Evolutionary conservation across 2,888 invertebrate species (phyloP).

Genomic region (Melieria picta): DNA sequence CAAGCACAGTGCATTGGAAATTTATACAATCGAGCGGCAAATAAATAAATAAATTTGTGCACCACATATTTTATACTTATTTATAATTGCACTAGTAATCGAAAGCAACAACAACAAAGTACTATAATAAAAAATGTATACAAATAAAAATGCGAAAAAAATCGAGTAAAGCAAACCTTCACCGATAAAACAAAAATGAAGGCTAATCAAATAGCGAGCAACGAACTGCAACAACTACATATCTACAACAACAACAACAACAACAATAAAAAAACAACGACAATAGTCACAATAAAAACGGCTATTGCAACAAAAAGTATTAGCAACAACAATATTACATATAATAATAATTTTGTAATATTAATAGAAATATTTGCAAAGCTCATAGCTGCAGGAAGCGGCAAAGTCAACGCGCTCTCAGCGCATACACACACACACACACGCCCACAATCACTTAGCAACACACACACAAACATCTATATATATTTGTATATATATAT

Average conservation of each 20-base stretch:
- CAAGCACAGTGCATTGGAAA: no score
- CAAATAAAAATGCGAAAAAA: not conserved
- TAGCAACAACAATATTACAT: not conserved
- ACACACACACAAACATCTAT: not conserved
- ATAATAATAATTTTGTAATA: no score
- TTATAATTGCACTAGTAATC: no score
- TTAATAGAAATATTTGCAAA: no score
- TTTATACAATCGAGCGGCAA: no score
- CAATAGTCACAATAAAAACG: slow-evolving; percentile 2
- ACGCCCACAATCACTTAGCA: not conserved
- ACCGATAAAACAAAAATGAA: not conserved
- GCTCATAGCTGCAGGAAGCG: no score
- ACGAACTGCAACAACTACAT: not conserved
- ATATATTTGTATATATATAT: not conserved
- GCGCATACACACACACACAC: not conserved
- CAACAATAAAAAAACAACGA: not conserved
- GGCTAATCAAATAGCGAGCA: not conserved
- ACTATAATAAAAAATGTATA: not conserved
- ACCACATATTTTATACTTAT: no score
- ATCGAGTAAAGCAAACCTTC: not conserved
- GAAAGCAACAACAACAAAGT: no score
- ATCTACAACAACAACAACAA: not conserved
- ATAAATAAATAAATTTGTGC: no score
- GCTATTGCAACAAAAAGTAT: not conserved
- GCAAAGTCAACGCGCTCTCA: not conserved